Conservation (phyloP, 1,140 invertebrate species). For the Ceratina japonica region DNA sequence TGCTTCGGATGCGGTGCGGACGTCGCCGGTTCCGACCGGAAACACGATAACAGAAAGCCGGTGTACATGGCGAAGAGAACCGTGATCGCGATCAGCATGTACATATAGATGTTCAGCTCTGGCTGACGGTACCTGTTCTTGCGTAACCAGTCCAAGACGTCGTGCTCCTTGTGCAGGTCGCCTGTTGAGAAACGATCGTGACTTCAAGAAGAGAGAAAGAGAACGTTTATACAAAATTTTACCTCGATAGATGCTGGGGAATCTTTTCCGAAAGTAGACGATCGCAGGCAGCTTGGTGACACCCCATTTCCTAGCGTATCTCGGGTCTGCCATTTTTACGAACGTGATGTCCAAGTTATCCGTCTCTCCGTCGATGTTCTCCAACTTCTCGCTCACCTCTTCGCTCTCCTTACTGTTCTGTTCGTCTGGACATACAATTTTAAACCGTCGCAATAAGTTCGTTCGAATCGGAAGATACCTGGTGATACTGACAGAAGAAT, state of each 20-base stretch:
- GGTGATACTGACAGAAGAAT: slow-evolving; percentile 91
- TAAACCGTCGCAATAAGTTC: background rate
- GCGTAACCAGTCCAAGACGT: slow-evolving; percentile 95
- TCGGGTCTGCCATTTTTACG: slow-evolving; percentile 94
- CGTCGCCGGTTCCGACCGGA: slow-evolving; percentile 83
- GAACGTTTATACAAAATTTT: slow-evolving; percentile 49
- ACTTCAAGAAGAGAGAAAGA: background rate
- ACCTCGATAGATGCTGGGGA: slow-evolving; percentile 97
- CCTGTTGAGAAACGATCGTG: slow-evolving; percentile 78
- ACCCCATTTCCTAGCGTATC: slow-evolving; percentile 97
- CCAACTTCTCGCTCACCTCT: slow-evolving; percentile 89
- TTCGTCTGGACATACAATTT: slow-evolving; percentile 83
- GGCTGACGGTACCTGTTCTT: slow-evolving; percentile 96
- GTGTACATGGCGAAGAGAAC: slow-evolving; percentile 94
- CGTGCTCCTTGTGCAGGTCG: slow-evolving; percentile 89
- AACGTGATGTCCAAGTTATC: slow-evolving; percentile 97
- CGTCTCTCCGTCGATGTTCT: slow-evolving; percentile 95
- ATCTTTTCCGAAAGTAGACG: slow-evolving; percentile 95
- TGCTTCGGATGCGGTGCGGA: slow-evolving; percentile 83
- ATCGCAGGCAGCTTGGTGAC: slow-evolving; percentile 94
- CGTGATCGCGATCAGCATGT: slow-evolving; percentile 91
- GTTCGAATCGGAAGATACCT: background rate
- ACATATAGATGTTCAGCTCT: slow-evolving; percentile 97
- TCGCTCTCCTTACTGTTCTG: slow-evolving; percentile 89
- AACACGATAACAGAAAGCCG: slow-evolving; percentile 93